These are phyloP conservation scores for Physella acuta DNA, from an alignment of 1,140 invertebrate genomes.

Conservation along the genomic window DNA sequence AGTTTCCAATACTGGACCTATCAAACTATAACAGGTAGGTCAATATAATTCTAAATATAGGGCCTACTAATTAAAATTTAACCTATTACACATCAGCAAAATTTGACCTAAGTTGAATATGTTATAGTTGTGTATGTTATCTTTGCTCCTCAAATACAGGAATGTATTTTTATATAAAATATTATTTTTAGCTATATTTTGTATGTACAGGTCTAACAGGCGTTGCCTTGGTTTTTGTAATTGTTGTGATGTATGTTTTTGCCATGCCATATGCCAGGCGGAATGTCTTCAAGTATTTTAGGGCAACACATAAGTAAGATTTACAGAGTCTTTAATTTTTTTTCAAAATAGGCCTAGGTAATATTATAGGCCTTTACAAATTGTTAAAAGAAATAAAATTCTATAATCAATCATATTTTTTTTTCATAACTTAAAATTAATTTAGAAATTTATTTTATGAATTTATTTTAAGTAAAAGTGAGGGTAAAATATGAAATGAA, in stretches of 20 bases:
- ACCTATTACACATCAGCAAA: too few species aligned
- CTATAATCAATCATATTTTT: neutral
- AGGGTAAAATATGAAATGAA: too few species aligned
- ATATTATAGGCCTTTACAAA: neutral
- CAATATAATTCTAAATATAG: neutral
- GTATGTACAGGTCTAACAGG: conserved; percentile 8
- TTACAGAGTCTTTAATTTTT: neutral
- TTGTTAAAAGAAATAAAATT: neutral
- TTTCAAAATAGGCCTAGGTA: neutral
- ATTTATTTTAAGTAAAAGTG: too few species aligned
- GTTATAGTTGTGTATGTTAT: too few species aligned
- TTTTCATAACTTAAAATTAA: too few species aligned
- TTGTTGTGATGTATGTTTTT: conserved; percentile 18
- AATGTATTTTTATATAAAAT: neutral
- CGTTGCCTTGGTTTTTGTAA: neutral
- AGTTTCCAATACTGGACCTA: conserved; percentile 15
- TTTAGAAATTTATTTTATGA: too few species aligned
- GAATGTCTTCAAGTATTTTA: conserved; percentile 15
- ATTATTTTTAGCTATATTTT: neutral
- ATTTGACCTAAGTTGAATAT: too few species aligned
- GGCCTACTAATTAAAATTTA: too few species aligned
- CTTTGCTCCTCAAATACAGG: too few species aligned
- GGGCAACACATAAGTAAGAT: conserved; percentile 17
- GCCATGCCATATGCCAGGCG: conserved; percentile 9
- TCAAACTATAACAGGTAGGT: conserved; percentile 16